These are phyloP conservation scores for Iphiclides podalirius DNA, from an alignment of 2,888 invertebrate species.

Conservation along the genomic window DNA sequence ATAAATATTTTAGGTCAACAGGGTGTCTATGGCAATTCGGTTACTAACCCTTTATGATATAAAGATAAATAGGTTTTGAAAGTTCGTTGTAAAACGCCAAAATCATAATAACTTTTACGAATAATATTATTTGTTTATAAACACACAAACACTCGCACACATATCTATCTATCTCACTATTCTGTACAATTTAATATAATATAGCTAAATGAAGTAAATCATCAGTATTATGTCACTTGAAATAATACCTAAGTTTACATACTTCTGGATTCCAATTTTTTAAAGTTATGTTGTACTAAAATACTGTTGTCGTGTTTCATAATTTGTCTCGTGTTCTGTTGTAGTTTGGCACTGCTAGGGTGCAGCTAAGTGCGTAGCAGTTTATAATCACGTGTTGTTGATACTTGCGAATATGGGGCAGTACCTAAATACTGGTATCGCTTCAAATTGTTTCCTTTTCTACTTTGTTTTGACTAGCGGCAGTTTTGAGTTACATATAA, in stretches of 20 bases:
- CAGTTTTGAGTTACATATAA: conserved; percentile 13
- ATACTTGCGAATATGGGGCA: background rate
- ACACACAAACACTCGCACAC: background rate
- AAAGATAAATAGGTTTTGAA: conserved; percentile 22
- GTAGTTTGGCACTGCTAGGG: conserved; percentile 13
- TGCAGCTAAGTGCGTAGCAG: conserved; percentile 2
- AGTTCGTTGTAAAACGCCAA: conserved; percentile 13
- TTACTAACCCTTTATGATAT: conserved; percentile 35
- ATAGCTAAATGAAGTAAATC: conserved; percentile 11
- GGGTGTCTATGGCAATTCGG: conserved; percentile 54
- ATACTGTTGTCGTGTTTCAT: conserved; percentile 12
- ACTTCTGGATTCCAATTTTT: conserved; percentile 16
- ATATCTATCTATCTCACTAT: conserved; percentile 1
- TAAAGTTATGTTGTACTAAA: conserved; percentile 18
- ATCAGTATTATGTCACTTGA: conserved; percentile 22
- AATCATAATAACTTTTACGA: conserved; percentile 15
- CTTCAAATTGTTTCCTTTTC: conserved; percentile 6
- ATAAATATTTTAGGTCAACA: conserved; percentile 53
- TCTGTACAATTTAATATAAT: conserved; percentile 14
- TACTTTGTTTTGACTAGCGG: background rate
- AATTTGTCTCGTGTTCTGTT: conserved; percentile 6
- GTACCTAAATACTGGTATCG: conserved; percentile 4
- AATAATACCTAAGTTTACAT: conserved; percentile 15
- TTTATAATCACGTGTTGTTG: conserved; percentile 10
- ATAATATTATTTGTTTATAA: conserved; percentile 9